These are phyloP conservation scores for Crotalus horridus DNA, from an alignment of 2,113 vertebrate genomes.

Conservation along the genomic window DNA sequence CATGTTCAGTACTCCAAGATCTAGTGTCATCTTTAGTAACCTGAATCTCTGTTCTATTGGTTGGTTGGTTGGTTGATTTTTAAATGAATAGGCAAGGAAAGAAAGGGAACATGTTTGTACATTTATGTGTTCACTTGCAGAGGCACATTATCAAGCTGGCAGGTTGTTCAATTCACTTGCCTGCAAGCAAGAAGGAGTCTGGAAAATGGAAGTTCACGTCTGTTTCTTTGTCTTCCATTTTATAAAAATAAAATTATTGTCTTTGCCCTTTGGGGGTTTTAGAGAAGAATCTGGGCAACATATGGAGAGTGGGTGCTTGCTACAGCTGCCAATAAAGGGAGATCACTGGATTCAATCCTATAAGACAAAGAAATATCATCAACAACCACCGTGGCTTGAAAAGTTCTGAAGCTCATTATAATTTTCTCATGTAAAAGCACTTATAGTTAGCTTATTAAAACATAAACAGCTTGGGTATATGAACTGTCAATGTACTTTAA, in stretches of 20 bases:
- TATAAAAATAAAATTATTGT: slow-evolving; percentile 37
- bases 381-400: fast-evolving
- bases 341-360: slow-evolving; percentile 98
- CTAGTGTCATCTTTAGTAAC: slow-evolving; percentile 10
- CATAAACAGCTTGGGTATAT: not conserved
- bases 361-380: slow-evolving; percentile 44
- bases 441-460: not conserved
- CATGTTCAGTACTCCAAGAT: slow-evolving; percentile 20
- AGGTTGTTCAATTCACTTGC: slow-evolving; percentile 47
- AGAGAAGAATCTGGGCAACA: slow-evolving; percentile 97
- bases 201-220: slow-evolving; percentile 30
- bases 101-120: slow-evolving; percentile 36
- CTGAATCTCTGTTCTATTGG: slow-evolving; percentile 24
- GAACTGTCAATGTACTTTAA: fast-evolving
- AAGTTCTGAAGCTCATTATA: not conserved
- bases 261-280: slow-evolving; percentile 58
- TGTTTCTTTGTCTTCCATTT: slow-evolving; percentile 53
- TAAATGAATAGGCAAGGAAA: slow-evolving; percentile 37
- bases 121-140: slow-evolving; percentile 26
- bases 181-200: slow-evolving; percentile 38
- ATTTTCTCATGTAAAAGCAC: fast-evolving
- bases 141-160: slow-evolving; percentile 34
- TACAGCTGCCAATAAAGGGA: slow-evolving; percentile 92
- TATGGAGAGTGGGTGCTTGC: slow-evolving; percentile 97
- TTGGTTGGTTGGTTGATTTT: slow-evolving; percentile 43